Percentiles rank a stretch among this genome's conserved stretches.
Conservation (phyloP, 2,113 vertebrate species). For the Charadrius vociferus region DNA sequence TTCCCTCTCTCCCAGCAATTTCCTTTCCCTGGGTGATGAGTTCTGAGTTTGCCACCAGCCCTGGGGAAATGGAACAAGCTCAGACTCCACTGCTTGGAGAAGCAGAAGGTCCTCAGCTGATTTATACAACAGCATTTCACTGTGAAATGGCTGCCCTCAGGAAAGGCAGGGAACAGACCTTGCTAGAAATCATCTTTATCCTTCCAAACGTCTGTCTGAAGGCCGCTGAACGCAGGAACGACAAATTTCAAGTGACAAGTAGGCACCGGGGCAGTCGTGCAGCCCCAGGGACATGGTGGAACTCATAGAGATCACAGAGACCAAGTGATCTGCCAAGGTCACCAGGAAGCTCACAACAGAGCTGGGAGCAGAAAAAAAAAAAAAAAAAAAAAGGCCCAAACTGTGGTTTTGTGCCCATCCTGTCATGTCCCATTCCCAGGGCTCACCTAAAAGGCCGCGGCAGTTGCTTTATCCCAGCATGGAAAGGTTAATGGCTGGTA, state of each 20-base stretch:
- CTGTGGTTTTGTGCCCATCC: not conserved
- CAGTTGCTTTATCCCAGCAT: not conserved
- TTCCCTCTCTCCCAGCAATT: not conserved
- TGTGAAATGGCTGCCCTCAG: not conserved
- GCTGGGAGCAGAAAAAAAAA: not conserved
- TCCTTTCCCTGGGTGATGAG: not conserved
- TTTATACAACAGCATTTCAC: not conserved
- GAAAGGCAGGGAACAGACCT: not conserved
- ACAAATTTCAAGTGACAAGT: not conserved
- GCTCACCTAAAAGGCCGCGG: not conserved
- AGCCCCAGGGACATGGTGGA: not conserved
- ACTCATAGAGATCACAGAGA: not conserved
- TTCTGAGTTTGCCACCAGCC: not conserved
- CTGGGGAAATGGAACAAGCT: not conserved
- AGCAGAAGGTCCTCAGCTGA: not conserved
- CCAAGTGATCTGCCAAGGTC: not conserved
- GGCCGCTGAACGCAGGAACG: not conserved
- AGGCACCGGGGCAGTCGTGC: fast-evolving
- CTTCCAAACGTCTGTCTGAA: not conserved
- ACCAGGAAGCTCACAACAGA: not conserved
- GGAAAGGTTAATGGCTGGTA: not conserved
- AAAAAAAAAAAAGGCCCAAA: fast-evolving
- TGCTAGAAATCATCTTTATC: not conserved
- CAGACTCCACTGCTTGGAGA: not conserved
- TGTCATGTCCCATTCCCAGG: not conserved